Conservation (phyloP, 2,113 vertebrate genomes). For the Malaclemys terrapin region DNA sequence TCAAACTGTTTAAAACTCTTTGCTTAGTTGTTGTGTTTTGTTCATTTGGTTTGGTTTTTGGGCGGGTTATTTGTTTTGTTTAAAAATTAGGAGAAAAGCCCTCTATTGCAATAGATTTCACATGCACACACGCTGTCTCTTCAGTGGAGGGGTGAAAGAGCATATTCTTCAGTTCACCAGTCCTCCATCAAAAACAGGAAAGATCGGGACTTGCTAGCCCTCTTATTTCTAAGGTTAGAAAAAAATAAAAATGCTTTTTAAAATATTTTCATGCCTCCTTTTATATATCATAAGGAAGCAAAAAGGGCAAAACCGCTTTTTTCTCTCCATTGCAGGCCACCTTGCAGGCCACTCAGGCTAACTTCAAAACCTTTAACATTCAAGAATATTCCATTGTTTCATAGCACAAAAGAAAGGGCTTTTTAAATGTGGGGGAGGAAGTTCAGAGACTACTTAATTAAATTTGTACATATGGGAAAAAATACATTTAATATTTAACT, state of each 20-base stretch:
- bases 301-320: not conserved
- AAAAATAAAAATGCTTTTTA: not conserved
- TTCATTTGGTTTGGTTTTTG: not conserved
- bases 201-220: not conserved
- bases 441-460: not conserved
- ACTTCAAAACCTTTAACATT: not conserved
- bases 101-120: not conserved
- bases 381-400: not conserved
- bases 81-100: not conserved
- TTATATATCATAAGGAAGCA: not conserved
- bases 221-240: not conserved
- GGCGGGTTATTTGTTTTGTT: not conserved
- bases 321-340: not conserved
- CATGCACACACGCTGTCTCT: not conserved
- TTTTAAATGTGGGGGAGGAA: not conserved
- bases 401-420: not conserved
- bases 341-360: not conserved
- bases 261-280: not conserved
- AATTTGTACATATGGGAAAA: not conserved
- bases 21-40: not conserved
- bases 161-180: not conserved
- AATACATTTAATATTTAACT: not conserved
- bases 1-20: not conserved
- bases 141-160: not conserved
- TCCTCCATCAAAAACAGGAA: not conserved